Percentiles rank a stretch among this genome's conserved stretches.
Evolutionary conservation across 2,888 invertebrate species (phyloP).

Genomic region (Drosophila fungiperda): DNA sequence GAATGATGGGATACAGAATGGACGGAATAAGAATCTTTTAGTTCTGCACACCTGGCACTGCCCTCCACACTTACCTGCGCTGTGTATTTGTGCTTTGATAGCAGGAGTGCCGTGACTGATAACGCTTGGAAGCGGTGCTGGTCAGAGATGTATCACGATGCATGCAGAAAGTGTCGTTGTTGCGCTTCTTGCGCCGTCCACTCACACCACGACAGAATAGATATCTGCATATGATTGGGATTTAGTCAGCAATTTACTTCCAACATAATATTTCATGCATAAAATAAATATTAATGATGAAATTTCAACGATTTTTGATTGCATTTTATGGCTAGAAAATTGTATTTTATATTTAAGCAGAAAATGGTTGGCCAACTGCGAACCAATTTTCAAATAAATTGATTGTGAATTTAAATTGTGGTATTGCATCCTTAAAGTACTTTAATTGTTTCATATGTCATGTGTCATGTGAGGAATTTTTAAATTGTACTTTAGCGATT

Average conservation of each 20-base stretch:
- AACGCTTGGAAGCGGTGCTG: slow-evolving; percentile 84
- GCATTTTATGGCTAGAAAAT: background rate
- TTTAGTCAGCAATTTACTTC: background rate
- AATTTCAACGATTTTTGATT: background rate
- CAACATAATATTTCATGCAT: background rate
- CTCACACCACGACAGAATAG: slow-evolving; percentile 82
- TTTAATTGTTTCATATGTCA: background rate
- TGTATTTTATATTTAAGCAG: background rate
- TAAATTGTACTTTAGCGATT: background rate
- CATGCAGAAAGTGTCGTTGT: slow-evolving; percentile 83
- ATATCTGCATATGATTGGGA: slow-evolving; percentile 68
- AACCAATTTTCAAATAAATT: background rate
- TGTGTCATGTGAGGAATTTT: background rate
- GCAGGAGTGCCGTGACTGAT: slow-evolving; percentile 83
- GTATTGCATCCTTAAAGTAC: background rate
- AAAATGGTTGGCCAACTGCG: background rate
- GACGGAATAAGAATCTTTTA: background rate
- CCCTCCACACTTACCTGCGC: slow-evolving; percentile 78
- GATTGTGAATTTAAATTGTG: background rate
- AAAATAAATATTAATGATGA: background rate
- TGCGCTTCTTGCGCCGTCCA: slow-evolving; percentile 79
- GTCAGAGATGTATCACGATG: slow-evolving; percentile 84
- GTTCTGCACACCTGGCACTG: background rate
- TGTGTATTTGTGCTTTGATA: slow-evolving; percentile 82
- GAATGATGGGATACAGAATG: background rate